phyloP scores from a whole-genome alignment of 2,113 vertebrate species.

The Dermatemys mawii region DNA sequence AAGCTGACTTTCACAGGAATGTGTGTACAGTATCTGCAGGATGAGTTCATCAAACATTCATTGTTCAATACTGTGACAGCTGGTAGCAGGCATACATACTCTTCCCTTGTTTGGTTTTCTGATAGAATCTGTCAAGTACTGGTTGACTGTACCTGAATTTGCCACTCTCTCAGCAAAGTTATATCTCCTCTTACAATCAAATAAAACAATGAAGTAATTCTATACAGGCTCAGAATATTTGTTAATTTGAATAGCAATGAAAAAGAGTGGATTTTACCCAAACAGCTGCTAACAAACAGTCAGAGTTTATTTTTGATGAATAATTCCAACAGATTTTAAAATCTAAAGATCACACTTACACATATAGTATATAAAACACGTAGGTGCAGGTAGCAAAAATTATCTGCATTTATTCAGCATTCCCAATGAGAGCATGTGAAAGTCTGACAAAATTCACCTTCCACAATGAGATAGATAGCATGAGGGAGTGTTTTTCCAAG shows the following conservation, averaged over 20 bases:
- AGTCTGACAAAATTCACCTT: not conserved
- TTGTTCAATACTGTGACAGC: conserved; percentile 82
- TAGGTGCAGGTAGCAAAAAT: not conserved
- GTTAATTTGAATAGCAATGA: conserved; percentile 47
- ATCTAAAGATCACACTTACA: not conserved
- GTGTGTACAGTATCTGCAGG: conserved; percentile 76
- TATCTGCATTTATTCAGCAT: not conserved
- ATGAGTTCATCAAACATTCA: conserved; percentile 82
- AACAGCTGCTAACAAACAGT: not conserved
- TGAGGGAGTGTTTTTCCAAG: not conserved
- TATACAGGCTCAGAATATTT: not conserved
- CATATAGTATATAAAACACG: not conserved
- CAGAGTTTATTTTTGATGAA: not conserved
- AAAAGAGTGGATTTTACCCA: conserved; percentile 1
- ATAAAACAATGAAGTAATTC: conserved; percentile 67
- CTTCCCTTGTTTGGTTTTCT: conserved; percentile 81
- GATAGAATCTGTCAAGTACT: conserved; percentile 80
- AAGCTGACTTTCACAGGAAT: conserved; percentile 68
- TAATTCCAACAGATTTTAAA: conserved; percentile 25
- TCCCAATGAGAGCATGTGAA: conserved; percentile 9
- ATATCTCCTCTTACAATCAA: conserved; percentile 65
- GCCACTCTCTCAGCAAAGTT: conserved; percentile 75
- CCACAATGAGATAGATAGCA: not conserved
- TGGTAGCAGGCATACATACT: conserved; percentile 60
- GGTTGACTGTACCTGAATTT: conserved; percentile 79